Conservation (phyloP, 2,113 vertebrate genomes). For the Mustela lutreola region DNA sequence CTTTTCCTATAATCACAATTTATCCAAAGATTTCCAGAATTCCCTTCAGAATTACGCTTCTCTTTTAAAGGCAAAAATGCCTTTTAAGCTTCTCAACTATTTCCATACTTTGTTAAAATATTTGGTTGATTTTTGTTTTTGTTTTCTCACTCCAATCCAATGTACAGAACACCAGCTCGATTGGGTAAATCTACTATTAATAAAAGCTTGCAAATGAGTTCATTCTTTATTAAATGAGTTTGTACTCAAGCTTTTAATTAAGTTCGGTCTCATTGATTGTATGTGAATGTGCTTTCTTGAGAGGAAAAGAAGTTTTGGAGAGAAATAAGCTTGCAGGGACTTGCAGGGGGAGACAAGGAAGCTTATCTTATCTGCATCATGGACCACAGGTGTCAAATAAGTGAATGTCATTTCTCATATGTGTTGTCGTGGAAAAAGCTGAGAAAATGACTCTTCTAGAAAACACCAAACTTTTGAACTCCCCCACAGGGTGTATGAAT, state of each 20-base stretch:
- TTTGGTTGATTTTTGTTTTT: conserved; percentile 25
- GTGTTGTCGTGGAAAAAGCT: not conserved
- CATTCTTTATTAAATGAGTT: conserved; percentile 45
- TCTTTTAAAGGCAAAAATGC: not conserved
- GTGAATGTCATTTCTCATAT: not conserved
- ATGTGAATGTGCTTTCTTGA: not conserved
- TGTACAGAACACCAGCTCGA: not conserved
- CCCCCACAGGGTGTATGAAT: not conserved
- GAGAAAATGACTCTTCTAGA: not conserved
- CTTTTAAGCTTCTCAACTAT: conserved; percentile 30
- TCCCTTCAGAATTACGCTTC: conserved; percentile 31
- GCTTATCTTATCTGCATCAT: not conserved
- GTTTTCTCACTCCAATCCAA: not conserved
- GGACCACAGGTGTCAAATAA: not conserved
- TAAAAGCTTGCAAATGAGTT: conserved; percentile 28
- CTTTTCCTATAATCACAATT: conserved; percentile 65
- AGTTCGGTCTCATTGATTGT: not conserved
- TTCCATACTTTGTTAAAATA: conserved; percentile 51
- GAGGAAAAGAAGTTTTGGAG: not conserved
- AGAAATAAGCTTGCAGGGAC: not conserved
- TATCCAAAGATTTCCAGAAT: conserved; percentile 70
- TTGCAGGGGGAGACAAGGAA: not conserved
- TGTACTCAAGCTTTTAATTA: conserved; percentile 34
- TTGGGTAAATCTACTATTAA: not conserved
- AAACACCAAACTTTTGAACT: not conserved